Evolutionary conservation across 2,797 vertebrate genomes (phyloP), one percentile per base, ranked within the genome.

Genomic region (Halcyon leucocephala): DNA sequence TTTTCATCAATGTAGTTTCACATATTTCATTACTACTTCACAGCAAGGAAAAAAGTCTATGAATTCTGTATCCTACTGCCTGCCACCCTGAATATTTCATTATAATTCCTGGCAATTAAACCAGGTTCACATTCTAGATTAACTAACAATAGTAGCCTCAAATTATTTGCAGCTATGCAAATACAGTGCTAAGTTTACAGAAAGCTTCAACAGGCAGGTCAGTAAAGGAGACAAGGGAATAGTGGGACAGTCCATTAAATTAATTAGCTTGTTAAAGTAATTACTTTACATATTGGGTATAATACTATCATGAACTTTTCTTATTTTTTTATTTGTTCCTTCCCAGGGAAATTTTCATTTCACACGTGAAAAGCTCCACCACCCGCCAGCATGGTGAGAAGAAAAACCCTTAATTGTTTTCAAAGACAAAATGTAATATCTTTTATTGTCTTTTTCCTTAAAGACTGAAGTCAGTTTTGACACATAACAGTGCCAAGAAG

Each of bases 241-340:
- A 64, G 44, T 39, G 49, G 85, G 69, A 93, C 79, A 91, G 65
- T 83, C 65, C 37, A 93, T 95, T 95, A 88, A 95, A 90, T 89
- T 94, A 95, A 95, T 91, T 91, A 92, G 54, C 90, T 93, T 86
- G 69, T 95, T 91, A 83, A 81, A 81, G 49, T 94, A 95, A 95
- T 91, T 95, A 93, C 48, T 94, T 87, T 94, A 94, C 76, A 83
- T 82, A 81, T 54, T 78, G 65, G 18, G 52, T 83, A 78, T 84
- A 96, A 86, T 58, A 72, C n/a, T 91, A 83, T 26, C 25, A 52
- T 76, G 87, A 95, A 93, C 65, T 83, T 91, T 67, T 74, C 69
- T 77, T 82, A 64, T 46, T 83, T 90, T 96, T 90, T 78, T 37
- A 90, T 90, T 81, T 90, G 87, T 78, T 90, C 31, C 29, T 91